These are phyloP conservation scores for Leptogaster cylindrica DNA, from an alignment of 2,888 invertebrate genomes.

Conservation along the genomic window DNA sequence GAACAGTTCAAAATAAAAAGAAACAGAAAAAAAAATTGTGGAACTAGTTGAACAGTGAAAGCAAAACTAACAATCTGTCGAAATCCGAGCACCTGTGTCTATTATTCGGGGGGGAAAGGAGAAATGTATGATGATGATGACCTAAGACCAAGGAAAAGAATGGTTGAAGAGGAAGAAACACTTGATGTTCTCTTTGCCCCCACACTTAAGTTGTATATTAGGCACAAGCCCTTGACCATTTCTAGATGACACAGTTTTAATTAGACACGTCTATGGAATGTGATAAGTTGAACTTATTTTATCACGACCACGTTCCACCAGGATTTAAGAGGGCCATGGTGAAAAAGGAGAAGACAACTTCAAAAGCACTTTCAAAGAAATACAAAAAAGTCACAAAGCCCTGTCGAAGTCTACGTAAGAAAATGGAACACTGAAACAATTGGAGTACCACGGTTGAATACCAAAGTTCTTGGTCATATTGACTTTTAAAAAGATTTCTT, in stretches of 20 bases:
- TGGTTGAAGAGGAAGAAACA: conserved; percentile 4
- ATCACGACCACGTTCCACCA: background rate
- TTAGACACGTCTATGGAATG: conserved; percentile 35
- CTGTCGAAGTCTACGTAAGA: conserved; percentile 19
- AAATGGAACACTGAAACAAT: conserved; percentile 20
- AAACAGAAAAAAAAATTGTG: too few relatives aligned
- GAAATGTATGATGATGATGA: background rate
- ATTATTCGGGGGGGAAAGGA: background rate
- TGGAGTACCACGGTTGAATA: conserved; percentile 10
- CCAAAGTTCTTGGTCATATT: too few relatives aligned
- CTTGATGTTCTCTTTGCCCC: conserved; percentile 24
- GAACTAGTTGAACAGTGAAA: conserved; percentile 12
- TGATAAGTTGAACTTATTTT: conserved; percentile 20
- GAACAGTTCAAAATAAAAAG: conserved; percentile 28
- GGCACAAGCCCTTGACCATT: conserved; percentile 38
- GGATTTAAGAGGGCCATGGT: background rate
- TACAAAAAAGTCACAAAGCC: conserved; percentile 23
- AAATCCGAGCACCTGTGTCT: conserved; percentile 16
- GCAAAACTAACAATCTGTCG: conserved; percentile 30
- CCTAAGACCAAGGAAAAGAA: conserved; percentile 6
- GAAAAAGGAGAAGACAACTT: background rate
- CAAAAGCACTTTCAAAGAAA: background rate
- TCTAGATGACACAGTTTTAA: conserved; percentile 37
- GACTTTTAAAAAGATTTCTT: too few relatives aligned
- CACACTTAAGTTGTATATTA: conserved; percentile 14